Percentiles rank a stretch among this genome's conserved stretches.
Conservation (phyloP, 2,888 invertebrate species). For the Anorthoa munda region DNA sequence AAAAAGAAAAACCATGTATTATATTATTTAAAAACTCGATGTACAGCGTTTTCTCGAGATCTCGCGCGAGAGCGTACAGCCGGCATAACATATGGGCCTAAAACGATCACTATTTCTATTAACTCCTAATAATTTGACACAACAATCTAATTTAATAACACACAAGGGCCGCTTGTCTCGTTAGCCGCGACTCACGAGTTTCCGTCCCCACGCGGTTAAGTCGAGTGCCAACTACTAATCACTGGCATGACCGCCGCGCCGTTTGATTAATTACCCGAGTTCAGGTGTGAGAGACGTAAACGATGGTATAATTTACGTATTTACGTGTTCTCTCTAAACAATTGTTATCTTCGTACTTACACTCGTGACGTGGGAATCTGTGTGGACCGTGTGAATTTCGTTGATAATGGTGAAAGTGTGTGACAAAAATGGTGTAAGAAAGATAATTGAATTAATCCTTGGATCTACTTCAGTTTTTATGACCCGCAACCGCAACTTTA, state of each 20-base stretch:
- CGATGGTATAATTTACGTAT: slow-evolving; percentile 45
- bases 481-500: too few relatives aligned
- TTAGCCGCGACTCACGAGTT: slow-evolving; percentile 35
- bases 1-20: too few relatives aligned
- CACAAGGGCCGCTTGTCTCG: slow-evolving; percentile 35
- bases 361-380: slow-evolving; percentile 27
- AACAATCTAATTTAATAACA: slow-evolving; percentile 34
- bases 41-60: too few relatives aligned
- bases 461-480: neutral
- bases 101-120: neutral
- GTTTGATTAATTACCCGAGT: slow-evolving; percentile 57
- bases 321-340: slow-evolving; percentile 42
- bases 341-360: slow-evolving; percentile 30
- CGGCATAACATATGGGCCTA: neutral
- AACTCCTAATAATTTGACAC: slow-evolving; percentile 5
- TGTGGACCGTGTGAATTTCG: neutral
- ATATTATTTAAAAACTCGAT: too few relatives aligned
- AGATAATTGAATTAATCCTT: neutral
- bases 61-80: too few relatives aligned
- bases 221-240: slow-evolving; percentile 53
- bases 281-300: slow-evolving; percentile 57
- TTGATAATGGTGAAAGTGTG: slow-evolving; percentile 26
- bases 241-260: slow-evolving; percentile 30
- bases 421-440: neutral
- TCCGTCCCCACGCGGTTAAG: slow-evolving; percentile 38